Evolutionary conservation across 2,888 invertebrate genomes (phyloP).

Genomic region (Epiblema foenella): DNA sequence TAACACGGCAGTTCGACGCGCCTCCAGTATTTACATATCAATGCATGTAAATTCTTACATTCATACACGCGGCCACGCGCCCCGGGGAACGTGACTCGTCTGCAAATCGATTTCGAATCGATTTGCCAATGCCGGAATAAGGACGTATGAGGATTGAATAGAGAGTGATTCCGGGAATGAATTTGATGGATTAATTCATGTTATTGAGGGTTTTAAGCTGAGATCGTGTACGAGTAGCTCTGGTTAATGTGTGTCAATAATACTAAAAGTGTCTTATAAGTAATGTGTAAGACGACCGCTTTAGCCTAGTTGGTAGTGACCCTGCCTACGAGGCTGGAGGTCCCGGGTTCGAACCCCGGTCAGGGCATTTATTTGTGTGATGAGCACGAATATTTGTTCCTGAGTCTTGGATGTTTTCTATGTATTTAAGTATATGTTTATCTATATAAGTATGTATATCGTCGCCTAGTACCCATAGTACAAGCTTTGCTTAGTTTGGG

Average conservation of each 20-base stretch:
- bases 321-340: too few relatives aligned
- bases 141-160: conserved; percentile 44
- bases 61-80: conserved; percentile 42
- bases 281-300: too few relatives aligned
- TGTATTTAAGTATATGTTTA: too few relatives aligned
- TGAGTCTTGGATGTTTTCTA: too few relatives aligned
- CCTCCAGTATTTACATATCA: conserved; percentile 37
- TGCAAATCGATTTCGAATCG: conserved; percentile 48
- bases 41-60: conserved; percentile 44
- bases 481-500: too few relatives aligned
- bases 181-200: conserved; percentile 26
- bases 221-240: background rate
- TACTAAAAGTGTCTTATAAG: too few relatives aligned
- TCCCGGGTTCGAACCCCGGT: too few relatives aligned
- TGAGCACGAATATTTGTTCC: too few relatives aligned
- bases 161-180: conserved; percentile 29
- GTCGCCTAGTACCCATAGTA: too few relatives aligned
- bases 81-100: conserved; percentile 49
- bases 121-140: conserved; percentile 50
- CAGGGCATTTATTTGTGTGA: too few relatives aligned
- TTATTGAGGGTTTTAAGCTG: background rate
- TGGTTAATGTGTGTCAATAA: background rate
- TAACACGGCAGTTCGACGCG: conserved; percentile 40
- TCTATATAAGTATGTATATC: too few relatives aligned
- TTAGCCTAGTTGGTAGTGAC: too few relatives aligned